phyloP scores from a whole-genome alignment of 37 sponge, comb jelly and placozoan species.

The Geodia barretti region DNA sequence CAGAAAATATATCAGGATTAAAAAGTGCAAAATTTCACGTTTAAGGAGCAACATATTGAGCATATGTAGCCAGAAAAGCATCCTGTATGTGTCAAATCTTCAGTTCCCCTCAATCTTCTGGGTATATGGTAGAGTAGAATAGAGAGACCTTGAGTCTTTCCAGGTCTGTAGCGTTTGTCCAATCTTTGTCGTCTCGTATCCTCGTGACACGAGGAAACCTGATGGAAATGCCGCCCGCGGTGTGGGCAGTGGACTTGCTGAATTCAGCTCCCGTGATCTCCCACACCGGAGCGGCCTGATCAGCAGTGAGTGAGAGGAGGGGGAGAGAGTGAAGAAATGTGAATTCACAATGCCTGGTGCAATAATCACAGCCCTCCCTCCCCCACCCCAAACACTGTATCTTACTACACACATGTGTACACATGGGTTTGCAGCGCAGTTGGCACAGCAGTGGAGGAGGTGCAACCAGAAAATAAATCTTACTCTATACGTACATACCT shows the following conservation, averaged over 20 bases:
- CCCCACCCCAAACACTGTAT: too few species aligned
- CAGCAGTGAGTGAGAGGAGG: neutral
- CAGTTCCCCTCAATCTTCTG: too few species aligned
- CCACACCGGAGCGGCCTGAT: constrained; percentile 88
- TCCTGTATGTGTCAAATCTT: too few species aligned
- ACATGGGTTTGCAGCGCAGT: too few species aligned
- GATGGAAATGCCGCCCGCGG: constrained; percentile 93
- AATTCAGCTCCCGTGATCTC: constrained; percentile 99
- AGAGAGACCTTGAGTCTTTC: constrained; percentile 90
- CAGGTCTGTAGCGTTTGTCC: constrained; percentile 92
- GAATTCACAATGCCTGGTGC: too few species aligned
- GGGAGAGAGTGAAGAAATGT: neutral
- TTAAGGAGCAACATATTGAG: neutral
- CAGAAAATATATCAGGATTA: neutral
- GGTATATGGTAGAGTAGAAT: too few species aligned
- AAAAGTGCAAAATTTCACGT: neutral
- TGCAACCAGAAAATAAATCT: too few species aligned
- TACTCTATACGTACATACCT: too few species aligned
- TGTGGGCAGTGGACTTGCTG: constrained; percentile 84
- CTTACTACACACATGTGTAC: too few species aligned
- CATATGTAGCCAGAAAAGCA: too few species aligned
- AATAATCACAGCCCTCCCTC: too few species aligned
- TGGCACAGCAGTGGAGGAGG: too few species aligned
- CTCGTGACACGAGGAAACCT: constrained; percentile 96
- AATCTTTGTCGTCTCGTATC: constrained; percentile 97